Conservation (phyloP, 2,888 invertebrate species). For the Microctonus brassicae region DNA sequence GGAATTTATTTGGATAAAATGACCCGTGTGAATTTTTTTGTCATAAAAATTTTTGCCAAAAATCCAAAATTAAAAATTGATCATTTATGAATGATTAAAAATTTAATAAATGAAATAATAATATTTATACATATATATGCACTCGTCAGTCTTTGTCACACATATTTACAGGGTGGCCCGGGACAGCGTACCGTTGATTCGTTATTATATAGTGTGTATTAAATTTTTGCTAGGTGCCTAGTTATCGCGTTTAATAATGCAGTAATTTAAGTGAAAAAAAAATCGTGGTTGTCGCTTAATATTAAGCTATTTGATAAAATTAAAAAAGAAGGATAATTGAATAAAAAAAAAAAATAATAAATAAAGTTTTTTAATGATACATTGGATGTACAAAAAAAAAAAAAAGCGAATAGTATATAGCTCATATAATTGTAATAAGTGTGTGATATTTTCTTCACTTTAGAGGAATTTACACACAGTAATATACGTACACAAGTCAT, state of each 20-base stretch:
- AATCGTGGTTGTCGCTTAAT: constrained; percentile 31
- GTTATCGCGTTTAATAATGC: constrained; percentile 2
- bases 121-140: constrained; percentile 34
- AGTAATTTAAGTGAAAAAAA: constrained; percentile 18
- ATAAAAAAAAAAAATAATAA: constrained; percentile 16
- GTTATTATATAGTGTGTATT: constrained; percentile 18
- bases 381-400: constrained; percentile 27
- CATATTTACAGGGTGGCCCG: constrained; percentile 60
- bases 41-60: constrained; percentile 2
- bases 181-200: constrained; percentile 52
- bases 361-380: constrained; percentile 2
- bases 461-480: neutral
- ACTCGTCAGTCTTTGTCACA: constrained; percentile 50
- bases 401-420: constrained; percentile 21
- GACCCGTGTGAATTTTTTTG: constrained; percentile 4
- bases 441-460: constrained; percentile 32
- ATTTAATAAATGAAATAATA: neutral
- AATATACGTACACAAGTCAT: neutral
- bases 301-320: constrained; percentile 35
- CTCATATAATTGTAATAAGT: constrained; percentile 18
- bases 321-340: no score
- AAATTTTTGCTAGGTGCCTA: constrained; percentile 13
- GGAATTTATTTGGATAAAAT: constrained; percentile 4
- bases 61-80: constrained; percentile 11
- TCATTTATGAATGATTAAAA: neutral